Percentiles rank a stretch among this genome's conserved stretches.
Evolutionary conservation across 2,797 vertebrate species (phyloP).

Genomic region (Lacerta viridis): DNA sequence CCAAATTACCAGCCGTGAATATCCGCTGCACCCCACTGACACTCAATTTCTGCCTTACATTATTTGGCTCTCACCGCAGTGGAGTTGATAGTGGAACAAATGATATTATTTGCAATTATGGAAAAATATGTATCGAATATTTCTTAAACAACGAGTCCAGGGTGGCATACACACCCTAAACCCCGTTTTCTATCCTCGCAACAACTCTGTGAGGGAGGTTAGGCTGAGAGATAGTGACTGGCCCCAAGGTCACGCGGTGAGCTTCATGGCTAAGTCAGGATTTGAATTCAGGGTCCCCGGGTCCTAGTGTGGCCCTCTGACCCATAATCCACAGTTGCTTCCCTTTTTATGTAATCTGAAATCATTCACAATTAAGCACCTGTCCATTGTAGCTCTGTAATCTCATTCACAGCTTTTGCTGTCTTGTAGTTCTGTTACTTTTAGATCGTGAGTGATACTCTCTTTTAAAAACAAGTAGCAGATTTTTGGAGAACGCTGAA

Average conservation of each 20-base stretch:
- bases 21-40: not conserved
- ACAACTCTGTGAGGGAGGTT: too few species aligned
- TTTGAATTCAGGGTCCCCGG: too few species aligned
- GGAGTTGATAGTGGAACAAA: not conserved
- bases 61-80: not conserved
- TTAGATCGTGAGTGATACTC: not conserved
- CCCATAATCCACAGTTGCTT: not conserved
- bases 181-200: too few species aligned
- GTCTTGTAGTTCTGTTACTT: not conserved
- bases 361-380: not conserved
- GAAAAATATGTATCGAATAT: not conserved
- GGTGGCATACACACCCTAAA: too few species aligned
- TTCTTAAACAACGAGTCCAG: too few species aligned
- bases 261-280: too few species aligned
- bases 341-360: not conserved
- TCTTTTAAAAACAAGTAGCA: too few species aligned
- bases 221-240: too few species aligned
- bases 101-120: not conserved
- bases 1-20: too few species aligned
- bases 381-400: not conserved
- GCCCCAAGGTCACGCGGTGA: too few species aligned
- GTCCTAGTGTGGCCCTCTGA: not conserved
- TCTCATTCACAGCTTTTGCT: not conserved
- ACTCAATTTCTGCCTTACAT: not conserved
- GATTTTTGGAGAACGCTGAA: too few species aligned